These are phyloP conservation scores for Hoplias malabaricus DNA, from an alignment of 2,113 vertebrate genomes.

Conservation along the genomic window DNA sequence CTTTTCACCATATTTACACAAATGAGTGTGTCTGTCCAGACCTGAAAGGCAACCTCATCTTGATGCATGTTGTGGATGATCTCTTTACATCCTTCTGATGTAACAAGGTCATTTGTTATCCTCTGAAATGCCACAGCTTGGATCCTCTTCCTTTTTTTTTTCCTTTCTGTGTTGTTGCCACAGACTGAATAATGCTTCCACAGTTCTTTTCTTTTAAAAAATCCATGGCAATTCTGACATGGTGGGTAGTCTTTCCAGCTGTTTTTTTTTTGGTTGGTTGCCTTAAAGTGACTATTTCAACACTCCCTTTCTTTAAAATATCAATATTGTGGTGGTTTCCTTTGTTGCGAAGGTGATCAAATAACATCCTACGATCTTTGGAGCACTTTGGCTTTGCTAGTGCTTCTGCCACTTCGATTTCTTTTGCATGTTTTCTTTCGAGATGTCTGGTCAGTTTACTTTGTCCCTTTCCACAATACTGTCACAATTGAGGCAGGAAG, in stretches of 20 bases:
- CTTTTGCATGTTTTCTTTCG: no score
- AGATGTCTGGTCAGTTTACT: no score
- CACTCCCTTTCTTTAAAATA: no score
- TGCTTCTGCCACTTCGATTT: no score
- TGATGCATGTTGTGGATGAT: neutral
- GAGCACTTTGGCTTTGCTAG: no score
- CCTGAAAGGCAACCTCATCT: slow-evolving; percentile 1
- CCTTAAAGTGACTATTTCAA: neutral
- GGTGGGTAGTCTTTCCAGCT: neutral
- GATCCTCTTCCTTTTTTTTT: neutral
- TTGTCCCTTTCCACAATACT: no score
- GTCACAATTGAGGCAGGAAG: no score
- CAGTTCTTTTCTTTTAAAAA: neutral
- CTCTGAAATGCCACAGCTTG: slow-evolving; percentile 1
- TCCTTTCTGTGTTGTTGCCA: neutral
- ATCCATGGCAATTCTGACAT: slow-evolving; percentile 8
- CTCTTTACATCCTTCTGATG: neutral
- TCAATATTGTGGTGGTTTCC: no score
- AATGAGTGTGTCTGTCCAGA: neutral
- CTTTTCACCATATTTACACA: slow-evolving; percentile 7
- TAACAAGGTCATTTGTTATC: neutral
- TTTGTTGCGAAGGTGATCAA: no score
- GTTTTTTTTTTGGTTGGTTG: neutral
- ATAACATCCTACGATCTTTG: no score
- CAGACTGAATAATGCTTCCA: neutral